Base-by-base conservation (phyloP, 2,113 vertebrate genomes). In the Sinocyclocheilus anshuiensis region DNA sequence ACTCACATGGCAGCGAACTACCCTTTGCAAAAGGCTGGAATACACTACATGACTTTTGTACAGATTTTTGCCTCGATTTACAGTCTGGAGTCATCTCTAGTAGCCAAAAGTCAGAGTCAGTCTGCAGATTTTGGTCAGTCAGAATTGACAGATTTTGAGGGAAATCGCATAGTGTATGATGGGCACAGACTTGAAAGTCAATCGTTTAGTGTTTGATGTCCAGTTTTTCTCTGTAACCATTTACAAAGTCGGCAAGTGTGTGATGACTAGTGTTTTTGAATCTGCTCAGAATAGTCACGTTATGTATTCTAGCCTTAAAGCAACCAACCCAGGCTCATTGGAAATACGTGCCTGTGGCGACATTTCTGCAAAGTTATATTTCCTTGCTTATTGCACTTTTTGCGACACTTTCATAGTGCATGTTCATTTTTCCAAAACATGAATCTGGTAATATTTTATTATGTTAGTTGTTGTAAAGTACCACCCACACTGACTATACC, bases 1-100 rank as follows among this genome's bases (percentile, higher is more conserved):
- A 84, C 48, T 71, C 48, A 86, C 57, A 81, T 77, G 71, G 67
- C 85, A 84, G 39, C 59, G 61, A 9, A 61, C 55, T 79, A 80
- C 39, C 20, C 22, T 81, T 75, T 50, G 71, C 81, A 26, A 57
- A 85, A 81, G 29, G 24, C 83, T 45, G 69, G 12, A 57, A 45
- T 33, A 65, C 29, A 33, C 29, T 33, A 33, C 29, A 33, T 33
- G 29, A 33, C 29, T 33, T 33, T 33, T 33, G 29, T 33, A 74
- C 75, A 10, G 45, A 50, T 24, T 16, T 77, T 22, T 72, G 8
- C 36, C 36, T 22, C 18, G 3, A 20, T 72, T 72, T 39, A n/a
- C n/a, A n/a, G n/a, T n/a, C 29, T 39, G 16, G 33, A 39, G 18
- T 42, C 26, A 7, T 57, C 18, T 20, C 7, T 22, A 57, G 18